phyloP scores from a whole-genome alignment of 1,140 invertebrate species.

The Listronotus oregonensis region DNA sequence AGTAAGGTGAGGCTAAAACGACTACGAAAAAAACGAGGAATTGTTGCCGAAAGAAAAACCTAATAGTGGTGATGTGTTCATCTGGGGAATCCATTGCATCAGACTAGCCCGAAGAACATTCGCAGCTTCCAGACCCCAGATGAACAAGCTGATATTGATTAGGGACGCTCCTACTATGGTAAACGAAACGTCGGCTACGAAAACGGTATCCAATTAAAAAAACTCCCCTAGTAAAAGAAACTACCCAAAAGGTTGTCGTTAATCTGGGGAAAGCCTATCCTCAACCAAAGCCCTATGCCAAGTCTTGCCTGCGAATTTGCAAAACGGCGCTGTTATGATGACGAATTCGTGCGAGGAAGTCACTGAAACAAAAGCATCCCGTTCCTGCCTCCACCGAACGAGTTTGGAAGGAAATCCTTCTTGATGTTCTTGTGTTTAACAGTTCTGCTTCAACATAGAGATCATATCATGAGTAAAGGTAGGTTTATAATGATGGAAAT shows the following conservation, averaged over 20 bases:
- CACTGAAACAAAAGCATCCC: conserved; percentile 59
- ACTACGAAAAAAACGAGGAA: conserved; percentile 31
- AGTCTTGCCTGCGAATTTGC: conserved; percentile 6
- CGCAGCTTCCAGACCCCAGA: conserved; percentile 65
- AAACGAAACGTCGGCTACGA: conserved; percentile 46
- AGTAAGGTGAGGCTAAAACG: conserved; percentile 40
- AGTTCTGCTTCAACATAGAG: conserved; percentile 87
- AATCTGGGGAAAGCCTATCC: conserved; percentile 8
- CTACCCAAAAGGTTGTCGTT: conserved; percentile 13
- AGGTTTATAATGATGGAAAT: no score
- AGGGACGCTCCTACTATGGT: conserved; percentile 56
- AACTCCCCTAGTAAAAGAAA: conserved; percentile 27
- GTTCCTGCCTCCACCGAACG: conserved; percentile 77
- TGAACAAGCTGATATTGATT: conserved; percentile 71
- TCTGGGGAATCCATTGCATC: conserved; percentile 76
- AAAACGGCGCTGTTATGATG: conserved; percentile 42
- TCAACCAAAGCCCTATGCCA: conserved; percentile 1
- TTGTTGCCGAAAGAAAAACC: conserved; percentile 35
- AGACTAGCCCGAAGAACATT: conserved; percentile 57
- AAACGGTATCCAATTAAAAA: conserved; percentile 49
- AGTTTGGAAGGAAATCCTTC: conserved; percentile 96
- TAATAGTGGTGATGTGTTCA: conserved; percentile 67
- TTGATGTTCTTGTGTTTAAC: conserved; percentile 95
- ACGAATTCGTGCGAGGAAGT: conserved; percentile 70
- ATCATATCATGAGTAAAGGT: conserved; percentile 82